Base-by-base conservation (phyloP, 2,797 vertebrate genomes). In the Neomorphus geoffroyi region DNA sequence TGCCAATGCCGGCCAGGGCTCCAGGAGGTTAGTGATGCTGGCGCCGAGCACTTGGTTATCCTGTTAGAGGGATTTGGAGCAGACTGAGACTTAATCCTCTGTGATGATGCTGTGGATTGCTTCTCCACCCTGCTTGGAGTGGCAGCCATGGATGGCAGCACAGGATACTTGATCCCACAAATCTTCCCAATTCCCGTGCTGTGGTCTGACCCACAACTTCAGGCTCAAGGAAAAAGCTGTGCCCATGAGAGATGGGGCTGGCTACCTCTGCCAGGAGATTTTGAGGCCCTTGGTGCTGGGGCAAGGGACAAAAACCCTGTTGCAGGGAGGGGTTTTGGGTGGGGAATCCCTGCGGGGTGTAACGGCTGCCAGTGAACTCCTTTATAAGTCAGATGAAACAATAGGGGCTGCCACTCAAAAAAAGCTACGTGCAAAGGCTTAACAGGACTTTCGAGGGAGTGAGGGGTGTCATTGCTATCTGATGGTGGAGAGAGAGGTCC, bases 11-110 rank as follows among this genome's bases (percentile, higher is more conserved):
- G 37, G 35, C 92, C 6, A 10, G 80, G 88, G 83, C 94, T 93
- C 80, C 57, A 32, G 85, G 66, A 95, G 39, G 77, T 81, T 82
- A 71, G 39, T 88, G 64, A 82, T 87, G 86, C 78, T 92, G 93
- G 91, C 94, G 78, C 60, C 0, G 8, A 91, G 48, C 28, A 35
- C 72, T 56, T 58, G 45, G 80, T 96, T 95, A 94, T 96, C 94
- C 92, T 73, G 73, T 95, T 94, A 89, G 72, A 90, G 41, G 73
- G 93, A 96, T 96, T 96, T 94, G 80, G 91, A 93, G 39, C 88
- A 92, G 91, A 32, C 39, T 92, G 70, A 51, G 46, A 11, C 39
- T 94, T 94, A 97, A 95, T 93, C 73, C 66, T 82, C 30, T 54
- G 74, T 10, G 45, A 2, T 1, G 6, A 41, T 48, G 78, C 60